A percentile compares a stretch with the other conserved stretches of the same genome.
These are phyloP conservation scores for Napeogenes inachia DNA, from an alignment of 2,888 invertebrate genomes.

Conservation along the genomic window DNA sequence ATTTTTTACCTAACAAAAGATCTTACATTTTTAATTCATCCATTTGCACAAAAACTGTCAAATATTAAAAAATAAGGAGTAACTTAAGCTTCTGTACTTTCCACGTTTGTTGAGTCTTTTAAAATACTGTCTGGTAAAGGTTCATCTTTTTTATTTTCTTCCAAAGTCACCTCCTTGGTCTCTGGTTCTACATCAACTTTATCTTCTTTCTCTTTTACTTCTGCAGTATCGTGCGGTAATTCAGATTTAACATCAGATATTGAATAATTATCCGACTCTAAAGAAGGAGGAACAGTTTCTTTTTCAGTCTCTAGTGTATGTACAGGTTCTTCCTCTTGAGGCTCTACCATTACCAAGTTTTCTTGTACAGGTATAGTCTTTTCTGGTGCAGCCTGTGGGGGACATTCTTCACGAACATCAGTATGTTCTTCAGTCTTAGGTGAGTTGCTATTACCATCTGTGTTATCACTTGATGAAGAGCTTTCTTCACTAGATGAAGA, in stretches of 20 bases:
- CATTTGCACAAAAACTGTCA: background rate
- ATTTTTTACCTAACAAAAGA: background rate
- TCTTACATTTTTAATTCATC: background rate
- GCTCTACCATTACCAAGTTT: constrained; percentile 33
- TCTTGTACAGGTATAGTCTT: constrained; percentile 26
- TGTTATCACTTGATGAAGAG: constrained; percentile 69
- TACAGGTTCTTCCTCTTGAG: constrained; percentile 30
- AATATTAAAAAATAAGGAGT: background rate
- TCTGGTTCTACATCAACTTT: constrained; percentile 59
- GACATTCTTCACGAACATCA: constrained; percentile 32
- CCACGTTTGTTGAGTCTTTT: constrained; percentile 1
- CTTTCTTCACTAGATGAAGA: constrained; percentile 68
- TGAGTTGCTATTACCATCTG: constrained; percentile 67
- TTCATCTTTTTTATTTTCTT: constrained; percentile 28
- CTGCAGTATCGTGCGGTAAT: constrained; percentile 41
- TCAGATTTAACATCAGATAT: constrained; percentile 68
- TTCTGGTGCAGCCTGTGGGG: constrained; percentile 30
- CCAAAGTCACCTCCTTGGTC: constrained; percentile 28
- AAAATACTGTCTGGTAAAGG: constrained; percentile 18
- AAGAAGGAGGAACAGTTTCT: constrained; percentile 31
- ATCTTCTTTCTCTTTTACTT: constrained; percentile 20
- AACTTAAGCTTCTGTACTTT: constrained; percentile 5
- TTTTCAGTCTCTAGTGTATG: constrained; percentile 32
- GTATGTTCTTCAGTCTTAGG: constrained; percentile 53
- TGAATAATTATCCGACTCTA: constrained; percentile 61